Evolutionary conservation across 1,140 invertebrate genomes (phyloP), one percentile per base, ranked within the genome.

Genomic region (Tetramorium parvispinum): DNA sequence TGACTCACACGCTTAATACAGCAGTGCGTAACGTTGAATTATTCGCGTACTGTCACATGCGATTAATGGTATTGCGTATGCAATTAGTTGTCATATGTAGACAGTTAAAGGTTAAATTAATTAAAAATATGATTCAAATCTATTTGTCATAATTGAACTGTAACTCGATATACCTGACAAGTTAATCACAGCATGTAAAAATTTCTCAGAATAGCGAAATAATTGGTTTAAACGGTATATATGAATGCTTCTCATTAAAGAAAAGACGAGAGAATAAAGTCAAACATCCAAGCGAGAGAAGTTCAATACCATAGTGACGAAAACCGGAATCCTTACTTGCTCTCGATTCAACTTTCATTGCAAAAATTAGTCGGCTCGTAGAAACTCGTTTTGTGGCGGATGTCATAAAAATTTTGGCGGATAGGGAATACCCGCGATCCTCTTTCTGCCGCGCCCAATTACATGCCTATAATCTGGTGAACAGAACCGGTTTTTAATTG

Each of bases 1-100:
- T 70, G 77, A 81, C 8, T 81, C 32, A 68, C 21, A 32, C 5
- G n/a, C 16, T 70, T 70, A 55, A 81, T 55, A 55, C 49, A 55
- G 16, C 49, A 21, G 61, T n/a, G 49, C 16, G 32, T 57, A 68
- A 81, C 37, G 24, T 70, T 18, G 3, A n/a, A 70, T 81, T 57
- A 10, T 1, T 63, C 21, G 16, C 11, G 11, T 43, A 16, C 18
- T 51, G 18, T n/a, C 59, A 65, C 46, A 43, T 18, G 10, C 16
- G n/a, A 78, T 8, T 49, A 65, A 63, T 37, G 18, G 1, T 6
- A 24, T 16, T 43, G 24, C 8, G 7, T 8, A 5, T 13, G 3
- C 13, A n/a, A 53, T 53, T 53, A 0, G 49, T 3, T 18, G 40
- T 73, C 13, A 11, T 55, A 7, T 18, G n/a, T 11, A 7, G 37